Evolutionary conservation across 64 coral and sea anemone genomes (phyloP).

Genomic region (Dendronephthya gigantea): DNA sequence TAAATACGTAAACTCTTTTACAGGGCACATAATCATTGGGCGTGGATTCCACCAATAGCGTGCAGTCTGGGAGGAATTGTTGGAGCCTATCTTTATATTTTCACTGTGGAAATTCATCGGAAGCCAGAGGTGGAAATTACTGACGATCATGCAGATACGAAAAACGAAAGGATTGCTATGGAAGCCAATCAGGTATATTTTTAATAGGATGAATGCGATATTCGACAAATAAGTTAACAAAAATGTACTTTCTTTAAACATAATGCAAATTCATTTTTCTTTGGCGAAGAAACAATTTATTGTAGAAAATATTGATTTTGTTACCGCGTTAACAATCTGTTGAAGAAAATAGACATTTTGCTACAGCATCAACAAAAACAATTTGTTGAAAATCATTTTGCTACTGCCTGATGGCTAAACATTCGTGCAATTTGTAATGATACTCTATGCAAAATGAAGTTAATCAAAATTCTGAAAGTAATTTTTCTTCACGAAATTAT

Average conservation of each 20-base stretch:
- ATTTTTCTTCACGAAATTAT: too few species aligned
- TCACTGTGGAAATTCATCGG: background rate
- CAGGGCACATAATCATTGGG: background rate
- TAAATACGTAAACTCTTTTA: background rate
- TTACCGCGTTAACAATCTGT: too few species aligned
- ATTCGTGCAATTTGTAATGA: too few species aligned
- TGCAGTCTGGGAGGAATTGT: background rate
- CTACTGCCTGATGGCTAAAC: too few species aligned
- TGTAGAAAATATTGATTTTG: too few species aligned
- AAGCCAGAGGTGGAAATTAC: background rate
- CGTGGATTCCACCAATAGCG: slow-evolving; percentile 2
- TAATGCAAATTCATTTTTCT: too few species aligned
- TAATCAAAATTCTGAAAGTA: too few species aligned
- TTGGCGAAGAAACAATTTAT: too few species aligned
- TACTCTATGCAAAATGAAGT: too few species aligned
- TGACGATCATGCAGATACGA: background rate
- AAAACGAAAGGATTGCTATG: background rate
- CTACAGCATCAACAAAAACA: background rate
- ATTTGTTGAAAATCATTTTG: too few species aligned
- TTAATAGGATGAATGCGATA: background rate
- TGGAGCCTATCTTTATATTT: background rate
- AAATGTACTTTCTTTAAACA: too few species aligned
- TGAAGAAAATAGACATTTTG: too few species aligned
- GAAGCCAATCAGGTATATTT: background rate
- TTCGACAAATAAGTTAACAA: background rate